Percentiles rank a stretch among this genome's conserved stretches.
Evolutionary conservation across 37 sponge, comb jelly and placozoan genomes (phyloP).

Genomic region (Mnemiopsis leidyi): DNA sequence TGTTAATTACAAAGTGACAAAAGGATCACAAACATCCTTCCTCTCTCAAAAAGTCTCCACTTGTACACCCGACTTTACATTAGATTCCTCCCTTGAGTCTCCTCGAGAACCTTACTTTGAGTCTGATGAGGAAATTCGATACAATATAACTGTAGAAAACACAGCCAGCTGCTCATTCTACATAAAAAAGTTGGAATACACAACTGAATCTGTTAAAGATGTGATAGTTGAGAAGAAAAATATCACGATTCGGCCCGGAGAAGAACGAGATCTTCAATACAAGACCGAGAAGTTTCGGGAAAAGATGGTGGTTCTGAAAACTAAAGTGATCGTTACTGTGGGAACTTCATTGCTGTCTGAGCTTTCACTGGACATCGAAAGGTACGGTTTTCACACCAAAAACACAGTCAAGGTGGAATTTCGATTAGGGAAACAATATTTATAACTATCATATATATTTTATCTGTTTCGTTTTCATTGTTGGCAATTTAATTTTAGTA

Average conservation of each 20-base stretch:
- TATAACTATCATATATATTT: too few relatives aligned
- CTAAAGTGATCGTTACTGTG: neutral
- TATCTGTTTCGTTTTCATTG: too few relatives aligned
- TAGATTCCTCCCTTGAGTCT: neutral
- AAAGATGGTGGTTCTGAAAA: neutral
- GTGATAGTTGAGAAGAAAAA: neutral
- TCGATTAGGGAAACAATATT: too few relatives aligned
- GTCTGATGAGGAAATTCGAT: neutral
- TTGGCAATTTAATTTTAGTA: too few relatives aligned
- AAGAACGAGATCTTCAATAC: neutral
- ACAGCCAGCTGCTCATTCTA: neutral
- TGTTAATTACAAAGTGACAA: neutral
- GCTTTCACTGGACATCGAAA: neutral
- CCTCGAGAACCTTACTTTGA: neutral
- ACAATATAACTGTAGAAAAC: neutral
- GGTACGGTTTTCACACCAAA: too few relatives aligned
- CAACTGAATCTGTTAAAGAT: neutral
- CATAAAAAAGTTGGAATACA: neutral
- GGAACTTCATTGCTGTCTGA: neutral
- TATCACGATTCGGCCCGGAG: neutral
- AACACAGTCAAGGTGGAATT: too few relatives aligned
- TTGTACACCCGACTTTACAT: neutral
- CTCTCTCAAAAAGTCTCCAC: neutral
- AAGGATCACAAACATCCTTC: neutral
- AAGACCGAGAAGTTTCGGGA: constrained; percentile 21